Percentiles rank a stretch among this genome's conserved stretches.
phyloP scores from a whole-genome alignment of 2,797 vertebrate species.

The Schizopygopsis pylzovi region DNA sequence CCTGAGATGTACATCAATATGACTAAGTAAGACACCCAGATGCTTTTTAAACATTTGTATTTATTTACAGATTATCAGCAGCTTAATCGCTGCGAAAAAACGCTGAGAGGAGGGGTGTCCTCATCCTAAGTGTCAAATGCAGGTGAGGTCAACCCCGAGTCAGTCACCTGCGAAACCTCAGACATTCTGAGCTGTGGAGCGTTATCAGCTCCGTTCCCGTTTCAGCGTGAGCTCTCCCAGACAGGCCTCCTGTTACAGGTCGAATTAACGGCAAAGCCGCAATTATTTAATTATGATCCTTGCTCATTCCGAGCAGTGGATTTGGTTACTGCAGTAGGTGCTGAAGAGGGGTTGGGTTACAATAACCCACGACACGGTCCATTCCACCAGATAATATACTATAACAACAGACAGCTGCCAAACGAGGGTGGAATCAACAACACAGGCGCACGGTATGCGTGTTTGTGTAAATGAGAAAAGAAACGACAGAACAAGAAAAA shows the following conservation, averaged over 20 bases:
- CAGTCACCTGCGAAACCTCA: constrained; percentile 41
- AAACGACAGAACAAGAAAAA: neutral
- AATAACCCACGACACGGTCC: constrained; percentile 78
- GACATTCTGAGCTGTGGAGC: constrained; percentile 35
- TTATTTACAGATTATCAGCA: constrained; percentile 44
- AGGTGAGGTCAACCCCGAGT: constrained; percentile 50
- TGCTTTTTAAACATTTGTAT: constrained; percentile 45
- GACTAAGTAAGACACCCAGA: neutral
- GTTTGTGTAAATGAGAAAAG: constrained; percentile 11
- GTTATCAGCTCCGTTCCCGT: constrained; percentile 55
- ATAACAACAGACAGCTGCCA: constrained; percentile 54
- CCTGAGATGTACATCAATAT: constrained; percentile 25
- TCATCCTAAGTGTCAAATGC: constrained; percentile 45
- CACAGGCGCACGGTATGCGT: constrained; percentile 37
- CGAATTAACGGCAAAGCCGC: constrained; percentile 77
- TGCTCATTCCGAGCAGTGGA: constrained; percentile 83
- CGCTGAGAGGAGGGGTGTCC: constrained; percentile 32
- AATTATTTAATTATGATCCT: constrained; percentile 96
- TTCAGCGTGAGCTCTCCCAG: constrained; percentile 72
- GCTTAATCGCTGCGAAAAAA: constrained; percentile 23
- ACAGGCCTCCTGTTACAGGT: constrained; percentile 83
- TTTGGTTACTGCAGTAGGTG: constrained; percentile 81
- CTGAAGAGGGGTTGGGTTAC: constrained; percentile 82
- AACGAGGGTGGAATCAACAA: constrained; percentile 31
- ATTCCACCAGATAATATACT: constrained; percentile 83